Evolutionary conservation across 2,888 invertebrate species (phyloP), one percentile per base, ranked within the genome.

Genomic region (Abscondita cerata): DNA sequence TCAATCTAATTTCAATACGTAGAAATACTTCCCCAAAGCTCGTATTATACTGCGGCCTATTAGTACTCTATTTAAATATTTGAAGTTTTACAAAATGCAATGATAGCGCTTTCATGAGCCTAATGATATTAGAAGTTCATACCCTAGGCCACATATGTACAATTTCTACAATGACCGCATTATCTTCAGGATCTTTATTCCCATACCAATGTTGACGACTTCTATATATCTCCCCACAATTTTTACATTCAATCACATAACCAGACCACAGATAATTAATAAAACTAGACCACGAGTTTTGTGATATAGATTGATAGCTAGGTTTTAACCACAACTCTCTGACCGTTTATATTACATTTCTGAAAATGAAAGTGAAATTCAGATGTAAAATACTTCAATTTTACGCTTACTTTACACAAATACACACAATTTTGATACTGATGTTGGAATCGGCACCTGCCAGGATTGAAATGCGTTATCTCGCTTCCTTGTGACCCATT

Each of bases 141-240:
- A 85, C 85, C 72, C 85, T 86, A 65, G 85, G 84, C 91, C 90
- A 91, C 13, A 90, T 85, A 74, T 90, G 91, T 12, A 86, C 83
- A 47, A 87, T 85, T 78, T 90, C 89, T 4, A 85, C 83, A 59
- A 86, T 80, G 11, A 91, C 89, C 9, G 87, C 88, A 20, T 83
- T 80, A 64, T 88, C 86, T 75, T 90, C 90, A 0, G 91, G 90
- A 63, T 87, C 85, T 69, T 87, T 87, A 73, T 93, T 92, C 3
- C 91, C 92, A 76, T 88, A 92, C 93, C 92, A 93, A 76, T 88
- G 89, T 74, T 92, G 88, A 18, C 92, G 83, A 70, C 90, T 89
- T 41, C 90, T 83, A 72, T 85, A 86, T 64, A 90, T 89, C 67
- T 89, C 86, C 0, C 90, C 90, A 78, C 90, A 92, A 70, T 86